phyloP scores from a whole-genome alignment of 1,140 invertebrate species.

The Potamilus streckersoni region DNA sequence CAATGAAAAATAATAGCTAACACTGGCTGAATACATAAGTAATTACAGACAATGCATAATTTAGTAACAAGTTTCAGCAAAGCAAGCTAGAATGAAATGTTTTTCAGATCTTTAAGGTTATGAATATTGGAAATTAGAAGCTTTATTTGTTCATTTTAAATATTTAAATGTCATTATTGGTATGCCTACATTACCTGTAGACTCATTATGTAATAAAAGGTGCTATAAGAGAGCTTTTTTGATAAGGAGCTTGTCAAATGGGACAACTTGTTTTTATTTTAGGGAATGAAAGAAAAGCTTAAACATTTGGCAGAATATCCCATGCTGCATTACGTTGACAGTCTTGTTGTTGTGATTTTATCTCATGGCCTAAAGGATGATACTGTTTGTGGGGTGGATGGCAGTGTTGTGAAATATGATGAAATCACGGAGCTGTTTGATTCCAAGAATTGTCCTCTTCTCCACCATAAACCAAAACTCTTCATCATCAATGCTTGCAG shows the following conservation, averaged over 20 bases:
- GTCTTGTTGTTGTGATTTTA: slow-evolving; percentile 21
- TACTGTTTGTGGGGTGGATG: slow-evolving; percentile 23
- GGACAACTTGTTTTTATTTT: neutral
- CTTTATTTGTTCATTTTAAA: no score
- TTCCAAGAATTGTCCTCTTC: slow-evolving; percentile 20
- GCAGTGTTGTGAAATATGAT: slow-evolving; percentile 13
- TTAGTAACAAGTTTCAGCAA: no score
- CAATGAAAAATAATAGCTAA: no score
- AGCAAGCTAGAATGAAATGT: no score
- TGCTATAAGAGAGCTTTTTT: neutral
- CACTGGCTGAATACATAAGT: no score
- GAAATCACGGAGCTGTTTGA: slow-evolving; percentile 11
- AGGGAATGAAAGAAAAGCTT: slow-evolving; percentile 23
- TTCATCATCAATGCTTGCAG: slow-evolving; percentile 34
- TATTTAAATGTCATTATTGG: no score
- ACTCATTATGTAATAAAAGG: no score
- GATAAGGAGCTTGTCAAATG: neutral
- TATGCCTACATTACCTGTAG: no score
- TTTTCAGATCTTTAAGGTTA: no score
- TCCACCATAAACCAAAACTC: slow-evolving; percentile 28
- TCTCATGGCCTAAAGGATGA: slow-evolving; percentile 22
- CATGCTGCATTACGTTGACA: slow-evolving; percentile 9
- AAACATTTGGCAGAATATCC: neutral
- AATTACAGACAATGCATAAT: no score
- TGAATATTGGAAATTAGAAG: no score